Evolutionary conservation across 2,113 vertebrate species (phyloP), one percentile per base, ranked within the genome.

Genomic region (Argyrosomus japonicus): DNA sequence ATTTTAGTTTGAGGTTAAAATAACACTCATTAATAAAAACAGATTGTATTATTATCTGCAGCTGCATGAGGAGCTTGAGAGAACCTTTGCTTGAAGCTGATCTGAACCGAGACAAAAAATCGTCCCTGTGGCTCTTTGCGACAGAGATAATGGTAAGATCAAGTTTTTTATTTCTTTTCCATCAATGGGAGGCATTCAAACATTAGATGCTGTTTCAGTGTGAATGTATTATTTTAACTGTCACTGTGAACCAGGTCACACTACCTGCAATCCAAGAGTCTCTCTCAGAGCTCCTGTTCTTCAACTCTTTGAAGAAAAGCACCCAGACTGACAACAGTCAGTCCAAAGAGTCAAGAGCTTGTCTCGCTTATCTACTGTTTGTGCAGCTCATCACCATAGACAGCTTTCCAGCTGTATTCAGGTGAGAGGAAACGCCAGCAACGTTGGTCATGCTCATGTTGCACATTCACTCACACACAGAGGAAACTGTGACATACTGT

Each of bases 361-460:
- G 97, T 83, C 88, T 99, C 82, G 95, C 98, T 1, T 99, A 99
- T 61, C 90, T 99, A n/a, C 75, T 99, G 19, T 98, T 98, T 93
- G 98, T 98, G 73, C 97, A 97, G 74, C 94, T 95, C 77, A 95
- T 99, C 73, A 92, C 92, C 79, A 92, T 96, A 0, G 93, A 97
- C 68, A 90, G 80, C 65, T 96, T 99, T 72, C 98, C 98, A 40
- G 4, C 95, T 62, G 96, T 99, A 21, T 97, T 97, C 91, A 98
- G 96, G 98, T 98, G 91, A 93, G 84, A 68, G 19, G 3, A 54
- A 19, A 68, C 75, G 2, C 32, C 5, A 17, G 9, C 14, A 23
- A 76, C 43, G 45, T n/a, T n/a, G 21, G 4, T 27, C 17, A 8
- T 6, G 19, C 21, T 21, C 21, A 50, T 19, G n/a, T 47, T 47